Conservation (phyloP, 2,888 invertebrate species). For the Drosophila putrida region DNA sequence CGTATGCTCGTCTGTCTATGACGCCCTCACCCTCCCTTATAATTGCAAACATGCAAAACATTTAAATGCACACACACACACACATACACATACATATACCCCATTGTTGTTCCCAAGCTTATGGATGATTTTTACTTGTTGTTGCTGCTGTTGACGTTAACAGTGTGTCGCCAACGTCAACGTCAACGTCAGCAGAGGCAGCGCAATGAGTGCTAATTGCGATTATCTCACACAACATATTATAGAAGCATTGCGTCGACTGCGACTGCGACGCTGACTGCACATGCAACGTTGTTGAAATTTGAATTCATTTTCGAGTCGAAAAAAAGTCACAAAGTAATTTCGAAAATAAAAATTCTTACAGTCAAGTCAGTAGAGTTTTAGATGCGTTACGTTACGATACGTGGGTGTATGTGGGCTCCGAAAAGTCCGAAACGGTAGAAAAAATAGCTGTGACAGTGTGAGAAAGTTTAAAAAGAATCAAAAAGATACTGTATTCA, state of each 20-base stretch:
- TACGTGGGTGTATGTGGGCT: conserved; percentile 67
- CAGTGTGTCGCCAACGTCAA: conserved; percentile 35
- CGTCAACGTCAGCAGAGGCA: conserved; percentile 26
- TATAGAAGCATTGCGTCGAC: conserved; percentile 51
- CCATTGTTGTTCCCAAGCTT: conserved; percentile 68
- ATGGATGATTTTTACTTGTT: conserved; percentile 49
- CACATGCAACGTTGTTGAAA: conserved; percentile 65
- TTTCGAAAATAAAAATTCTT: conserved; percentile 80
- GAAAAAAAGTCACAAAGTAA: conserved; percentile 69
- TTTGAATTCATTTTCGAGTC: conserved; percentile 81
- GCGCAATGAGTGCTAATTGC: conserved; percentile 77
- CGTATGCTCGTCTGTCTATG: conserved; percentile 25
- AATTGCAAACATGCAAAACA: conserved; percentile 76
- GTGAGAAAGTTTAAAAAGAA: conserved; percentile 17
- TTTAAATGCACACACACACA: conserved; percentile 44
- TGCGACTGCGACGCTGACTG: conserved; percentile 43
- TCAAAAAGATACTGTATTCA: neutral
- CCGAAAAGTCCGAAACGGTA: conserved; percentile 29
- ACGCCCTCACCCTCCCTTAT: conserved; percentile 75
- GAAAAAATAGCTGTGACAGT: conserved; percentile 27
- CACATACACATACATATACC: conserved; percentile 25
- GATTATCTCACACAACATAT: conserved; percentile 78
- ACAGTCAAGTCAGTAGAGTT: conserved; percentile 81
- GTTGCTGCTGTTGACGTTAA: conserved; percentile 49
- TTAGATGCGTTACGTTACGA: conserved; percentile 81